Evolutionary conservation across 30 jellyfish, hydroid and myxozoan species (phyloP).

Genomic region (Cassiopea xamachana): DNA sequence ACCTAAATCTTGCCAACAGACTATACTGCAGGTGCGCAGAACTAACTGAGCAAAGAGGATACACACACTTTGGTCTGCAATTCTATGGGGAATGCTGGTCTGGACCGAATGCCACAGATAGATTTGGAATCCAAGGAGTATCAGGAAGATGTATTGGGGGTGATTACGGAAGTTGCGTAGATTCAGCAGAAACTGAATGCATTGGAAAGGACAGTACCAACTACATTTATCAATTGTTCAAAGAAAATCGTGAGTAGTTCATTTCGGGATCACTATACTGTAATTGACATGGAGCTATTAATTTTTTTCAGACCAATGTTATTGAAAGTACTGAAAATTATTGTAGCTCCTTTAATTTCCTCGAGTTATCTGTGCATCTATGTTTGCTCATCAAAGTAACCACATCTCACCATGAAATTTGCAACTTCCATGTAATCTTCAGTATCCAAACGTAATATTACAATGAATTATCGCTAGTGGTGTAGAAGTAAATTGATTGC

Average conservation of each 20-base stretch:
- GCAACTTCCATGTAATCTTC: no score
- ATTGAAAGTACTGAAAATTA: no score
- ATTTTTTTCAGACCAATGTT: no score
- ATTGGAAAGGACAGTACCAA: slow-evolving; percentile 87
- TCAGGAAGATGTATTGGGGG: slow-evolving; percentile 81
- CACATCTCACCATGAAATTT: no score
- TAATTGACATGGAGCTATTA: no score
- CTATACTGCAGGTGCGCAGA: slow-evolving; percentile 94
- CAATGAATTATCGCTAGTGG: no score
- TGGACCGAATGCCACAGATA: slow-evolving; percentile 70
- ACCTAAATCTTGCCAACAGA: slow-evolving; percentile 21
- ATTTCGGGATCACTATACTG: no score
- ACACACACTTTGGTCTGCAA: slow-evolving; percentile 86
- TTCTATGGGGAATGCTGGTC: slow-evolving; percentile 99
- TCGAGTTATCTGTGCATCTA: no score
- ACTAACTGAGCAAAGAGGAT: slow-evolving; percentile 60
- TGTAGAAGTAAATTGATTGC: no score
- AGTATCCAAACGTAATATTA: no score
- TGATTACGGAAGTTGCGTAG: slow-evolving; percentile 79
- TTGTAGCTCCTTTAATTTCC: no score
- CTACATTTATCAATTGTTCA: slow-evolving; percentile 72
- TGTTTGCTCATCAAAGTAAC: no score
- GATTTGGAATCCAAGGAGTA: slow-evolving; percentile 71
- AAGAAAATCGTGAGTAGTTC: slow-evolving; percentile 36
- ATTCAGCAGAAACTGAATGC: slow-evolving; percentile 77